Base-by-base conservation (phyloP, 2,113 vertebrate species). In the Siniperca chuatsi region DNA sequence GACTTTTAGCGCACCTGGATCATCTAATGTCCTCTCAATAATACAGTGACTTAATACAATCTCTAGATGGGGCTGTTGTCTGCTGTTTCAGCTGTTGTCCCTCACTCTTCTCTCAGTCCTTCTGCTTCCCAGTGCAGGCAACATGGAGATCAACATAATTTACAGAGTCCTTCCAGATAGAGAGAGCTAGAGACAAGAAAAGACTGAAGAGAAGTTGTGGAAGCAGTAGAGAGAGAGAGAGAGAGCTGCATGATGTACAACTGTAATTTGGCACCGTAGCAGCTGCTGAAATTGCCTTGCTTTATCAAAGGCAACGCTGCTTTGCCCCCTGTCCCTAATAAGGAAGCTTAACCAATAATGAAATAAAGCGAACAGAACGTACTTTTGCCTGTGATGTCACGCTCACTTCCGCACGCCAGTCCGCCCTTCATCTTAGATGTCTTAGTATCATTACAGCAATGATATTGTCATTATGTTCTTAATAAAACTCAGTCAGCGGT, bases 21-120 rank as follows among this genome's bases (percentile, higher is more conserved):
- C 48, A 33, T 44, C 21, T 57, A 29, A 29, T 46, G 21, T 62
- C 62, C 52, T 8, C 46, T 64, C 65, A 64, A 6, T 33, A 4
- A 54, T 54, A 50, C 62, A 81, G 50, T 90, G 65, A 52, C 68
- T 37, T 2, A 4, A n/a, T n/a, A 4, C 8, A 1, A 58, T 60
- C 95, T 84, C 84, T 95, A 95, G 95, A 90, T 94, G 95, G 92
- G 61, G 94, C 92, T 95, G 94, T 91, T 93, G 94, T 81, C 92
- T 89, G 87, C 88, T 20, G 37, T 71, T 92, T 75, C 8, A 71
- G 52, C 75, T 12, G 23, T n/a, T 66, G 18, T 61, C 61, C 29
- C 25, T 80, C 61, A 1, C 68, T 66, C 64, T 13, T 40, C 71
- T 37, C 78, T 65, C 25, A n/a, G 57, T 73, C 71, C 90, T 75